A percentile compares a stretch with the other conserved stretches of the same genome.
Evolutionary conservation across 2,888 invertebrate species (phyloP).

Genomic region (Carpatolechia fugitivella): DNA sequence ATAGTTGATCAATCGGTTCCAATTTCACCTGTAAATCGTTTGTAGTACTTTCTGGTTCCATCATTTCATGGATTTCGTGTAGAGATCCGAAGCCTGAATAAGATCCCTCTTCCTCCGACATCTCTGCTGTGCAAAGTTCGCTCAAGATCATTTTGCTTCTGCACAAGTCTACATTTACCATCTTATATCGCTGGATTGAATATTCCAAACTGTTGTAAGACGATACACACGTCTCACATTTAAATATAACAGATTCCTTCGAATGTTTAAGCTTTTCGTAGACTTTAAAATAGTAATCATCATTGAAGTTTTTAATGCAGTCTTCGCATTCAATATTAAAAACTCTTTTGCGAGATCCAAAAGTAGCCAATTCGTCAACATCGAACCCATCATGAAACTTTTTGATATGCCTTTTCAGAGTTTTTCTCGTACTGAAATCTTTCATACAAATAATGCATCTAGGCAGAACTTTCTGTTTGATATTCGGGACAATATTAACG

Average conservation of each 20-base stretch:
- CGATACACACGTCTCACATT: slow-evolving; percentile 43
- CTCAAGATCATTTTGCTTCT: slow-evolving; percentile 56
- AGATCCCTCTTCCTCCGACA: slow-evolving; percentile 53
- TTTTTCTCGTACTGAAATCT: slow-evolving; percentile 64
- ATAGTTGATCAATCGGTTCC: slow-evolving; percentile 27
- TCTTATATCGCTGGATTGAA: slow-evolving; percentile 47
- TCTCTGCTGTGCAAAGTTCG: slow-evolving; percentile 59
- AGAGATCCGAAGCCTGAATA: slow-evolving; percentile 35
- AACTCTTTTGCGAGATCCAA: slow-evolving; percentile 36
- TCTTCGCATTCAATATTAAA: slow-evolving; percentile 53
- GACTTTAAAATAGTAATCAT: slow-evolving; percentile 37
- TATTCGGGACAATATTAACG: slow-evolving; percentile 30
- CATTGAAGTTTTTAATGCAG: slow-evolving; percentile 52
- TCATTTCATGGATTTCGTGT: slow-evolving; percentile 26
- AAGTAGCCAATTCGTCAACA: slow-evolving; percentile 50
- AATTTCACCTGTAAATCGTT: slow-evolving; percentile 36
- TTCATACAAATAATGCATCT: slow-evolving; percentile 60
- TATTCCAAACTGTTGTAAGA: slow-evolving; percentile 52
- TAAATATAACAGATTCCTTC: slow-evolving; percentile 45
- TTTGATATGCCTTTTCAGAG: slow-evolving; percentile 59
- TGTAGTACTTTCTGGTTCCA: slow-evolving; percentile 53
- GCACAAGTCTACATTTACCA: slow-evolving; percentile 29
- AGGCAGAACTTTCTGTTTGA: slow-evolving; percentile 44
- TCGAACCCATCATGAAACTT: slow-evolving; percentile 60
- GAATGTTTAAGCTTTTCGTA: slow-evolving; percentile 46